Evolutionary conservation across 2,113 vertebrate species (phyloP).

Genomic region (Istiophorus platypterus): DNA sequence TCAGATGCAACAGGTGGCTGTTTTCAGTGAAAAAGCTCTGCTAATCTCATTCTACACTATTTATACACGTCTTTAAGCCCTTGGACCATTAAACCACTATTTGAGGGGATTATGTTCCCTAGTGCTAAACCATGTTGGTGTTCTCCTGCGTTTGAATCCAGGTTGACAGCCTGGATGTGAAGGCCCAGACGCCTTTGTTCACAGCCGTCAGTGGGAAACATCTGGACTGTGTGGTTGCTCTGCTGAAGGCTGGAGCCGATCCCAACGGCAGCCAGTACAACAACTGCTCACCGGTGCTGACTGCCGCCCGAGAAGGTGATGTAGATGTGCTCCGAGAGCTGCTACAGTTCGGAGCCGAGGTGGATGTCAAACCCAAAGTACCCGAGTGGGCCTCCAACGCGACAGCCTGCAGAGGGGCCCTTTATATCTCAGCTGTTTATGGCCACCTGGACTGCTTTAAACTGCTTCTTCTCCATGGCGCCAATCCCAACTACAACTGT

Average conservation of each 20-base stretch:
- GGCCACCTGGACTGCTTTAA: conserved; percentile 93
- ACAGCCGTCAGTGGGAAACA: conserved; percentile 92
- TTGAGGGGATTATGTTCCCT: neutral
- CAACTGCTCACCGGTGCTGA: conserved; percentile 92
- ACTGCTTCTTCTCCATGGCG: conserved; percentile 89
- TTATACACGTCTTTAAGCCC: neutral
- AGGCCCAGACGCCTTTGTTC: conserved; percentile 96
- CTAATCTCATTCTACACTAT: neutral
- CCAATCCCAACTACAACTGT: conserved; percentile 95
- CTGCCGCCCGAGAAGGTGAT: conserved; percentile 89
- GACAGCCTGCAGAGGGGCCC: conserved; percentile 88
- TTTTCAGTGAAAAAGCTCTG: neutral
- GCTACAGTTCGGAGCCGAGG: conserved; percentile 87
- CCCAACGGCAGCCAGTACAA: conserved; percentile 91
- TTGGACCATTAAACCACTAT: neutral
- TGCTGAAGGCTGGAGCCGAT: conserved; percentile 90
- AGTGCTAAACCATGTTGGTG: neutral
- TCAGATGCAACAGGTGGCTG: neutral
- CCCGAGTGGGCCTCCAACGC: conserved; percentile 89
- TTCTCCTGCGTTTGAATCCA: conserved; percentile 40
- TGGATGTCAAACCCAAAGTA: conserved; percentile 87
- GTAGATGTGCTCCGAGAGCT: conserved; percentile 87
- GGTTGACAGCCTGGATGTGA: conserved; percentile 92
- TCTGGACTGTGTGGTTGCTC: conserved; percentile 87
- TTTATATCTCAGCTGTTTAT: conserved; percentile 92